Percentiles rank a stretch among this genome's conserved stretches.
These are phyloP conservation scores for Melopsittacus undulatus DNA, from an alignment of 2,797 vertebrate species.

Conservation along the genomic window DNA sequence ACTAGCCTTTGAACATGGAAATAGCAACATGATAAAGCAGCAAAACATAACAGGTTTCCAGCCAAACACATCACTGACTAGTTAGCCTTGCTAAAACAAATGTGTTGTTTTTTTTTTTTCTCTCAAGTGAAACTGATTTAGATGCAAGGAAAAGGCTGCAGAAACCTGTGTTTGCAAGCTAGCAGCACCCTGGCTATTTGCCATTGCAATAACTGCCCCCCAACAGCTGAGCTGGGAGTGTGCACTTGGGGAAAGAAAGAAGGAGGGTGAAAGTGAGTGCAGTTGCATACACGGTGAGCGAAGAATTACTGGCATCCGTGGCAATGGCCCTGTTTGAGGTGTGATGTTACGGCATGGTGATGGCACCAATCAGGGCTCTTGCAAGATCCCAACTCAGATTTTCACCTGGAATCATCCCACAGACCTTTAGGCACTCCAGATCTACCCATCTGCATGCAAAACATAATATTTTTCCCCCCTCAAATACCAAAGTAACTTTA, in stretches of 20 bases:
- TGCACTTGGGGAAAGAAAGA: neutral
- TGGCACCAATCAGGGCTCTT: neutral
- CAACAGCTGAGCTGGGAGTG: neutral
- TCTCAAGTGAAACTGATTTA: neutral
- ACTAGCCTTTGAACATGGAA: constrained; percentile 62
- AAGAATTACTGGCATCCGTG: neutral
- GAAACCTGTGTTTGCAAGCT: neutral
- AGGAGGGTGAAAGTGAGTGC: neutral
- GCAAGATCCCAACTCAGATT: neutral
- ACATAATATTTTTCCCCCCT: neutral
- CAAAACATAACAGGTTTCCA: constrained; percentile 50
- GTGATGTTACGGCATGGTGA: accelerated
- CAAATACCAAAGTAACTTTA: neutral
- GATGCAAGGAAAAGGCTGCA: neutral
- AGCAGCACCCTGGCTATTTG: neutral
- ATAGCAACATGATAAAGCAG: constrained; percentile 52
- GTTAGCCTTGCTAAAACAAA: constrained; percentile 23
- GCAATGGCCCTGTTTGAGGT: neutral
- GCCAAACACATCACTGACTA: constrained; percentile 39
- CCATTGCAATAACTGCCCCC: neutral
- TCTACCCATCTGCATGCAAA: neutral
- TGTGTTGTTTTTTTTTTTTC: neutral
- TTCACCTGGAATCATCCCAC: neutral
- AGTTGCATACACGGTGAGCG: neutral
- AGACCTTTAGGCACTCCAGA: neutral